phyloP scores from a whole-genome alignment of 2,797 vertebrate genomes.

The Cygnus olor region DNA sequence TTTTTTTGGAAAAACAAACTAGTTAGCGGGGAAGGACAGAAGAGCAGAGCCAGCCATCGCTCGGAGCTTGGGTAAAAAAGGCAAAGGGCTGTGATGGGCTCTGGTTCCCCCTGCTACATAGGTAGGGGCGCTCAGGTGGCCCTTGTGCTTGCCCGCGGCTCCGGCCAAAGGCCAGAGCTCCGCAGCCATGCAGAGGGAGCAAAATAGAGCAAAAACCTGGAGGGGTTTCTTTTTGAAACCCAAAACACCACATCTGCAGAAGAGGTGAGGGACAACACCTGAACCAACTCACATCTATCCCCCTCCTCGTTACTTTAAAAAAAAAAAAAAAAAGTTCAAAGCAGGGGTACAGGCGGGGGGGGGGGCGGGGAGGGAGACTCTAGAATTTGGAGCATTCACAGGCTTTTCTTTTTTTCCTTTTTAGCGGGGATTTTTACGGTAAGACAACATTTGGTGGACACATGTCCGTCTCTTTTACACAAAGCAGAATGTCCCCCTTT shows the following conservation, averaged over 20 bases:
- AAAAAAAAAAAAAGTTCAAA: neutral
- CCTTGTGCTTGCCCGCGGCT: neutral
- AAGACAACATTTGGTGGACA: conserved; percentile 70
- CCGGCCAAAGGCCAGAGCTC: neutral
- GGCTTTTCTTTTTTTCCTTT: neutral
- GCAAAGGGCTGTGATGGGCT: neutral
- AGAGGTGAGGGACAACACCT: neutral
- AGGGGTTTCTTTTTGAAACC: neutral
- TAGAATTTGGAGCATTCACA: neutral
- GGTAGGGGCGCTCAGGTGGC: neutral
- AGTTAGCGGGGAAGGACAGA: neutral
- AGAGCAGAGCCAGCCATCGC: neutral
- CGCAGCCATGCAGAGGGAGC: neutral
- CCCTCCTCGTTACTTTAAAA: neutral
- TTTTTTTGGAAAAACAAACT: conserved; percentile 47
- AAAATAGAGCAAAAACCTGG: neutral
- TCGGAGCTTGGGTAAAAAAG: neutral
- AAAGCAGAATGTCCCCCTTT: conserved; percentile 51
- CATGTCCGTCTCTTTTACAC: conserved; percentile 55
- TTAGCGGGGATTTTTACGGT: neutral
- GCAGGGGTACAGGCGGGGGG: fast-evolving
- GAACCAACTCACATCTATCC: neutral
- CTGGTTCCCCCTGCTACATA: neutral
- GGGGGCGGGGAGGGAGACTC: neutral
- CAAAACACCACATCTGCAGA: neutral